These are phyloP conservation scores for Takifugu rubripes DNA, from an alignment of 2,797 vertebrate genomes.

Conservation along the genomic window DNA sequence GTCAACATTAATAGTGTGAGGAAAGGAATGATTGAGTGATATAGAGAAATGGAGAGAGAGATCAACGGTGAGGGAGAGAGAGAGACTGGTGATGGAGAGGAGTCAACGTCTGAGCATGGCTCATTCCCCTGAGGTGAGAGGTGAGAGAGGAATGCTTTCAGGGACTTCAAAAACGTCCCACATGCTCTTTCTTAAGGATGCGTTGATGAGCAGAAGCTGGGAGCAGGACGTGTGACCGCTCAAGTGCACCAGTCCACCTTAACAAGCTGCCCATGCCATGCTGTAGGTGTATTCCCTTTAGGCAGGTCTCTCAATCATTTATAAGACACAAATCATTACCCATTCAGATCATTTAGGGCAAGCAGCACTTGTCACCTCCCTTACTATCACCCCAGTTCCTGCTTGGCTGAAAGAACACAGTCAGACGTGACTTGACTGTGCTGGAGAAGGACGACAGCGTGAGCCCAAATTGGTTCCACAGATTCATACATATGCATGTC, in stretches of 20 bases:
- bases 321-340: slow-evolving; percentile 73
- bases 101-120: slow-evolving; percentile 58
- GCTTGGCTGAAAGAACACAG: slow-evolving; percentile 31
- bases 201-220: slow-evolving; percentile 27
- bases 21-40: too few relatives aligned
- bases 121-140: slow-evolving; percentile 61
- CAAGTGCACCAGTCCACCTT: slow-evolving; percentile 68
- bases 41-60: not conserved
- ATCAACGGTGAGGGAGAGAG: slow-evolving; percentile 8
- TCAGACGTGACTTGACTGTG: slow-evolving; percentile 31
- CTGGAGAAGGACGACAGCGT: slow-evolving; percentile 20
- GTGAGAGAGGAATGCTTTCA: slow-evolving; percentile 75
- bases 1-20: too few relatives aligned
- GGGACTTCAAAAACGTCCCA: slow-evolving; percentile 66
- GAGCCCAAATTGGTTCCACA: slow-evolving; percentile 27
- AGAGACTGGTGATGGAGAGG: slow-evolving; percentile 41
- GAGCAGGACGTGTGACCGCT: slow-evolving; percentile 31
- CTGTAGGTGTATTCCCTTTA: slow-evolving; percentile 73
- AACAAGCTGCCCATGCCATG: slow-evolving; percentile 62
- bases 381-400: slow-evolving; percentile 49
- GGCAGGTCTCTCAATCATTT: slow-evolving; percentile 73
- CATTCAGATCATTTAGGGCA: slow-evolving; percentile 77
- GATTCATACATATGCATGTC: slow-evolving; percentile 24
- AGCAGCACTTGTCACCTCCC: slow-evolving; percentile 64
- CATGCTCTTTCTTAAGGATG: slow-evolving; percentile 70